phyloP scores from a whole-genome alignment of 1,140 invertebrate genomes.

The Cardiocondyla obscurior region DNA sequence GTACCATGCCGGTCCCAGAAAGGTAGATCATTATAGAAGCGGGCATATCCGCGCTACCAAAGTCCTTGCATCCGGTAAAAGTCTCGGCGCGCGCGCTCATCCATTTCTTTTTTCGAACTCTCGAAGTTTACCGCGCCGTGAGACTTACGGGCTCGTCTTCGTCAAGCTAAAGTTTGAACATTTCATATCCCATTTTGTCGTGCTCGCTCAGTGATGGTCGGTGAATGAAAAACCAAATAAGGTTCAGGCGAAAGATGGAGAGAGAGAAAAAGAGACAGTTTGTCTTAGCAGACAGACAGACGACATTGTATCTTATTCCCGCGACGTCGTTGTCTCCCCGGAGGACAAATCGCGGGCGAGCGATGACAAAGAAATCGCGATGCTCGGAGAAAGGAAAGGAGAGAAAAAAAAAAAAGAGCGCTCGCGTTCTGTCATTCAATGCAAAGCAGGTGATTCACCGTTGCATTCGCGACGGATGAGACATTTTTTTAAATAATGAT shows the following conservation, averaged over 20 bases:
- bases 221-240: not conserved
- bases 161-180: not conserved
- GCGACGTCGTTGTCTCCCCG: not conserved
- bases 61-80: conserved; percentile 33
- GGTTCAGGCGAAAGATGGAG: too few relatives aligned
- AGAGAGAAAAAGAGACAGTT: not conserved
- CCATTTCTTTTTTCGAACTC: conserved; percentile 4
- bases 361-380: conserved; percentile 34
- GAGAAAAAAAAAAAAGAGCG: not conserved
- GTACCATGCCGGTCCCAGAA: not conserved
- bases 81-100: conserved; percentile 25
- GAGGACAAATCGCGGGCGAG: not conserved
- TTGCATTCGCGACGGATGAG: not conserved
- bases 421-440: conserved; percentile 31
- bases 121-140: not conserved
- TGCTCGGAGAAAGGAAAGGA: not conserved
- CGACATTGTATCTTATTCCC: not conserved
- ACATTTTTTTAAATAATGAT: conserved; percentile 17
- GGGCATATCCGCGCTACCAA: not conserved
- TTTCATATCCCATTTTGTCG: too few relatives aligned
- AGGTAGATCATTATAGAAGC: conserved; percentile 32
- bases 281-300: not conserved
- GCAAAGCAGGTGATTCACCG: conserved; percentile 50
- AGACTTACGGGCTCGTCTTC: not conserved
- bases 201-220: not conserved